Base-by-base conservation (phyloP, 2,797 vertebrate genomes). In the Coregonus sp. region DNA sequence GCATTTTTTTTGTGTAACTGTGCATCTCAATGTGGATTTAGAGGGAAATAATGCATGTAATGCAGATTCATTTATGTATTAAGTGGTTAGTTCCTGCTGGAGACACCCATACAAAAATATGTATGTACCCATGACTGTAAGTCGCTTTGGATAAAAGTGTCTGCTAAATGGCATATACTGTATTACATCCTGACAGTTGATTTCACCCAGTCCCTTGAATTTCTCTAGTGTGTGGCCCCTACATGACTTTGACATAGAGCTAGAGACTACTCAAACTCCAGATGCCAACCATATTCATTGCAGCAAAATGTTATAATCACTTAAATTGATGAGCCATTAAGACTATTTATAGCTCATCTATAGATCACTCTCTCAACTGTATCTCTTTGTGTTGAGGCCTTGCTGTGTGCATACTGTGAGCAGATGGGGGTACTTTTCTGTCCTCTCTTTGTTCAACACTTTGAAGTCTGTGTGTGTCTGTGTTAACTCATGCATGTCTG, bases 401-500 rank as follows among this genome's bases (percentile, higher is more conserved):
- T 70, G 47, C 9, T 70, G 20, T 50, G n/a, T 70, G 16, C 40
- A 50, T 16, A 31, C 12, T 67, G 65, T 31, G 9, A 70, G n/a
- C 69, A 70, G 69, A 70, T 70, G 40, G 69, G n/a, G 73, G 33
- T 51, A 12, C 40, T 70, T 20, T 15, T 51, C 35, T 35, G 16
- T 40, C 33, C 67, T 25, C 37, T 50, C 18, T 25, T 47, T 50
- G 40, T 70, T 33, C 2, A 18, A 59, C 72, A 35, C 54, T 73
- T 73, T 37, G 7, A 61, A 40, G 12, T n/a, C 20, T 15, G 18
- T 63, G 33, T 61, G 35, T 74, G 35, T 63, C 11, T 25, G 18
- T 61, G 35, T 20, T 65, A 47, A 25, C 65, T 74, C n/a, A 40
- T 59, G n/a, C 70, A 6, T n/a, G 31, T 18, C 35, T 65, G 56